Percentiles rank a stretch among this genome's conserved stretches.
phyloP scores from a whole-genome alignment of 2,888 invertebrate genomes.

The Acrobasis consociella region DNA sequence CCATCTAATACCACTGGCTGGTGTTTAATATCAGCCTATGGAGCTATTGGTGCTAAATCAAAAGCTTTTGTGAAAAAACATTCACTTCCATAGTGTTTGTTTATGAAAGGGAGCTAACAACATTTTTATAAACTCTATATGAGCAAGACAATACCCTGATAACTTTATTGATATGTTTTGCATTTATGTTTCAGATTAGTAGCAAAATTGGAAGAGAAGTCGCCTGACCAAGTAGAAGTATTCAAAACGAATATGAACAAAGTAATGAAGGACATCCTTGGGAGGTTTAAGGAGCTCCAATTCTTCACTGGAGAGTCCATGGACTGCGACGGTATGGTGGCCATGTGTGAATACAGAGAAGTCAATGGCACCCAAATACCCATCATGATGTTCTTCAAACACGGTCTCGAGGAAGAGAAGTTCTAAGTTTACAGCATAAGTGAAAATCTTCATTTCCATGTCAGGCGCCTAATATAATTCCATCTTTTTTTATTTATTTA shows the following conservation, averaged over 20 bases:
- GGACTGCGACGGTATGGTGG: slow-evolving; percentile 97
- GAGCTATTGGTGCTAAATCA: slow-evolving; percentile 72
- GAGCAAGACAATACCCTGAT: background rate
- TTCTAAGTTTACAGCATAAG: slow-evolving; percentile 84
- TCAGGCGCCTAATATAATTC: slow-evolving; percentile 55
- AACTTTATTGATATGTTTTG: slow-evolving; percentile 22
- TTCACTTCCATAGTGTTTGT: slow-evolving; percentile 70
- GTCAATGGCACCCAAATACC: slow-evolving; percentile 92
- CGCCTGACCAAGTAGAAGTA: slow-evolving; percentile 92
- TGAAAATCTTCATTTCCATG: slow-evolving; percentile 59
- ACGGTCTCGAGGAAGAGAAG: slow-evolving; percentile 97
- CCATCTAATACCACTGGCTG: slow-evolving; percentile 69
- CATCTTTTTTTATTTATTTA: slow-evolving; percentile 75
- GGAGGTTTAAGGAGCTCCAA: slow-evolving; percentile 95
- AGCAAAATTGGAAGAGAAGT: slow-evolving; percentile 89
- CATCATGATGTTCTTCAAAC: slow-evolving; percentile 97
- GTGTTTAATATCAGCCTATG: slow-evolving; percentile 54
- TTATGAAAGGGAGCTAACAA: slow-evolving; percentile 73
- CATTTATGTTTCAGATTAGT: slow-evolving; percentile 84
- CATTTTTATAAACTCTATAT: background rate
- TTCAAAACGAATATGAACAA: slow-evolving; percentile 97
- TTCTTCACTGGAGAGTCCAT: slow-evolving; percentile 96
- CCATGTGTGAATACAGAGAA: slow-evolving; percentile 95
- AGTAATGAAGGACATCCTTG: slow-evolving; percentile 95
- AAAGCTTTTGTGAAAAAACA: slow-evolving; percentile 73